Conservation (phyloP, 2,113 vertebrate genomes). For the Chrysemys picta region DNA sequence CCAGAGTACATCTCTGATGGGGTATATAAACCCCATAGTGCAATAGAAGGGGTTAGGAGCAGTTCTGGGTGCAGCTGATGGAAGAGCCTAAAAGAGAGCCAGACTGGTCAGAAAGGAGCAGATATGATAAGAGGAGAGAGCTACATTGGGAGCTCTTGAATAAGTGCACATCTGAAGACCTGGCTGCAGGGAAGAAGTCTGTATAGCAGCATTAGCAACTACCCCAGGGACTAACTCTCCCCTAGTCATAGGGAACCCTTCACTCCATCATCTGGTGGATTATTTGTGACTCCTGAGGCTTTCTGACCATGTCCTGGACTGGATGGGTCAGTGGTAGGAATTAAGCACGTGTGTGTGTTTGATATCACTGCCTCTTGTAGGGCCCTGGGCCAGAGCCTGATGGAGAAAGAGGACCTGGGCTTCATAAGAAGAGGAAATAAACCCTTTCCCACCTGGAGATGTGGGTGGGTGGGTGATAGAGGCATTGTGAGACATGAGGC, state of each 20-base stretch:
- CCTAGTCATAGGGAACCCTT: not conserved
- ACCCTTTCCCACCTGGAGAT: not conserved
- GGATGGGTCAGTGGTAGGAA: not conserved
- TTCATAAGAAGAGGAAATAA: not conserved
- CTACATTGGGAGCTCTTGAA: not conserved
- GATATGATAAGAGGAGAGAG: not conserved
- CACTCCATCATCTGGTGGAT: not conserved
- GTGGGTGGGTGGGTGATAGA: not conserved
- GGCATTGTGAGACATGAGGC: not conserved
- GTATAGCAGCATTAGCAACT: not conserved
- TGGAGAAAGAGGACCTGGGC: too few species aligned
- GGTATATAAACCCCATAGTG: too few species aligned
- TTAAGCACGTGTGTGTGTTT: not conserved
- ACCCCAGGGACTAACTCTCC: not conserved
- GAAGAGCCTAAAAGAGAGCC: not conserved
- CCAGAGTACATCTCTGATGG: not conserved
- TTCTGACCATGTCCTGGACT: not conserved
- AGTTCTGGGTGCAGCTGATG: not conserved
- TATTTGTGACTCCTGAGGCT: not conserved
- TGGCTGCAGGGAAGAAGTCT: not conserved
- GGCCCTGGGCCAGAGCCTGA: too few species aligned
- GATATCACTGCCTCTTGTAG: not conserved
- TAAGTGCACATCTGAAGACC: not conserved
- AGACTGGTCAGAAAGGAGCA: not conserved
- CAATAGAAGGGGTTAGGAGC: not conserved